These are phyloP conservation scores for Porites australiensis DNA, from an alignment of 64 coral and sea anemone genomes.

Conservation along the genomic window DNA sequence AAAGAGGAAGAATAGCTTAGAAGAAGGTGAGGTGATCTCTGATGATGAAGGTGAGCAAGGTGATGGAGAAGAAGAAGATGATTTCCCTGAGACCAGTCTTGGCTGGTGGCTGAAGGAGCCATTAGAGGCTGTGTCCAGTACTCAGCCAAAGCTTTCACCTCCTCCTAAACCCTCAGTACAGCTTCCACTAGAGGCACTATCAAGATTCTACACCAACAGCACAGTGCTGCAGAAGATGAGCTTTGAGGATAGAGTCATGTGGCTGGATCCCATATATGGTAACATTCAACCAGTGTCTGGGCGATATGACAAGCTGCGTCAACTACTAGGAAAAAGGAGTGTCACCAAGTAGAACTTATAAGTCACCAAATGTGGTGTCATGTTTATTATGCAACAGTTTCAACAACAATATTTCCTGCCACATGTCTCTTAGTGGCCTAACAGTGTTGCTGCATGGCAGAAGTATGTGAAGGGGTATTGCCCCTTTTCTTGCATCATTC, in stretches of 20 bases:
- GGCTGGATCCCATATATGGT: slow-evolving; percentile 92
- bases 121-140: slow-evolving; percentile 28
- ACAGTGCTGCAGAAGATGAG: slow-evolving; percentile 89
- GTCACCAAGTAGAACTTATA: background rate
- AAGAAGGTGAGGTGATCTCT: slow-evolving; percentile 82
- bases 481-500: too few relatives aligned
- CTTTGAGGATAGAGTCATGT: slow-evolving; percentile 95
- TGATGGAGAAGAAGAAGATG: slow-evolving; percentile 35
- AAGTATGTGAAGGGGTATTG: too few relatives aligned
- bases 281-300: slow-evolving; percentile 86
- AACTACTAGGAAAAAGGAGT: slow-evolving; percentile 73
- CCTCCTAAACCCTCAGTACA: slow-evolving; percentile 78
- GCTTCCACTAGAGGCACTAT: slow-evolving; percentile 83
- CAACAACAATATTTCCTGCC: too few relatives aligned
- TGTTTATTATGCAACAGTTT: too few relatives aligned
- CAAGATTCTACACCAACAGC: slow-evolving; percentile 92
- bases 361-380: too few relatives aligned
- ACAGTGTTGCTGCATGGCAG: too few relatives aligned
- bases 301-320: slow-evolving; percentile 86
- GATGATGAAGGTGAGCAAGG: slow-evolving; percentile 66
- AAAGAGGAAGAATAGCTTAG: slow-evolving; percentile 36
- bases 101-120: slow-evolving; percentile 89
- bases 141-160: slow-evolving; percentile 66
- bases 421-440: too few relatives aligned
- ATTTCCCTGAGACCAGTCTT: slow-evolving; percentile 24